These are phyloP conservation scores for Prosopocoilus inquinatus DNA, from an alignment of 2,888 invertebrate genomes.

Conservation along the genomic window DNA sequence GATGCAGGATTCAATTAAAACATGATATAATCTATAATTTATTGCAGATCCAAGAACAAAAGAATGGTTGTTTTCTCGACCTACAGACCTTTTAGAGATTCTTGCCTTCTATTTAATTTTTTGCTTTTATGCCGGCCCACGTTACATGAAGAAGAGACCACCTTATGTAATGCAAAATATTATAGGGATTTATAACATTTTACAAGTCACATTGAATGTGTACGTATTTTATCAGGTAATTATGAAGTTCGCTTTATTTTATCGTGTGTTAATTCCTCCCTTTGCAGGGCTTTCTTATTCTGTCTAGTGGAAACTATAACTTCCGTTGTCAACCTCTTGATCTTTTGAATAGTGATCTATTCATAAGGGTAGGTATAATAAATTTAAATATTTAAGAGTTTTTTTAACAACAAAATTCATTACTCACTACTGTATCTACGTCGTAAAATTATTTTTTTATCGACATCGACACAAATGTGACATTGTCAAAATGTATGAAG, in stretches of 20 bases:
- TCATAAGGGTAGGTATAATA: constrained; percentile 29
- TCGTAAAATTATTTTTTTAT: too few species aligned
- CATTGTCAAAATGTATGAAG: too few species aligned
- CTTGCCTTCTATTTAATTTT: too few species aligned
- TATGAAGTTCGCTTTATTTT: constrained; percentile 11
- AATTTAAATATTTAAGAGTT: not conserved
- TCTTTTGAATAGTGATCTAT: constrained; percentile 57
- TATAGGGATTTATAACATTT: too few species aligned
- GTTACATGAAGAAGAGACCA: too few species aligned
- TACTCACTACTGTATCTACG: too few species aligned
- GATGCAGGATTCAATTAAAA: too few species aligned
- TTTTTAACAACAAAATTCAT: not conserved
- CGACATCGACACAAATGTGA: too few species aligned
- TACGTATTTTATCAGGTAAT: constrained; percentile 57
- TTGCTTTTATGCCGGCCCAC: too few species aligned
- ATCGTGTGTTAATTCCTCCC: constrained; percentile 58
- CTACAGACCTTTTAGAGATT: constrained; percentile 67
- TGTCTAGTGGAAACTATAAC: constrained; percentile 10
- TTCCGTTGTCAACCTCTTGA: constrained; percentile 70
- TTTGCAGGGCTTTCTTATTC: constrained; percentile 7
- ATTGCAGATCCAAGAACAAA: constrained; percentile 64
- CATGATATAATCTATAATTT: too few species aligned
- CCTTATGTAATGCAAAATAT: too few species aligned
- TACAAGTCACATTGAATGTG: too few species aligned
- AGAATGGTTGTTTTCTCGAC: constrained; percentile 63